Base-by-base conservation (phyloP, 2,888 invertebrate species). In the Nymphalis c-album region DNA sequence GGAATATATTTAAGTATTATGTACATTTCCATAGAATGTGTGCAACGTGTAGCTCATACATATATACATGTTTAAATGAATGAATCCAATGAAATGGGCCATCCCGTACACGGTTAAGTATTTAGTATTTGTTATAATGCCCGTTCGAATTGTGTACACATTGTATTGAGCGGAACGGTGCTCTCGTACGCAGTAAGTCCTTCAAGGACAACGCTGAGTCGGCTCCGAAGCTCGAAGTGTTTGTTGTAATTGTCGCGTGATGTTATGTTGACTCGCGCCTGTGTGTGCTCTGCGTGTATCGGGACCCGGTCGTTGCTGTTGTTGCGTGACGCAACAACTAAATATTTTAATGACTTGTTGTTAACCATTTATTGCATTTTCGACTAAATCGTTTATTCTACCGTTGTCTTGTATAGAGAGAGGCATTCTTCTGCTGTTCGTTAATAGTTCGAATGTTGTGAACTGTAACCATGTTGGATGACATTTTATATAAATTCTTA, bases 361-460 rank as follows among this genome's bases (percentile, higher is more conserved):
- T 55, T 31, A 22, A 22, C 6, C 22, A n/a, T 22, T 55, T 62
- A 61, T 62, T 66, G 61, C 66, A 58, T 66, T 55, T 55, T 67
- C 46, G 55, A 57, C 40, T 67, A 64, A 62, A 64, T 53, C 64
- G 20, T 64, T 68, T 68, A 64, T 68, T 59, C 47, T 51, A 50
- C 51, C 64, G 64, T 68, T 68, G 64, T 47, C 31, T 61, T 50
- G 16, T 35, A 55, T 18, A 64, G 57, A 68, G 63, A 60, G 50
- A 50, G 8, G 60, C 48, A 22, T 61, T 46, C 31, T n/a, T n/a
- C n/a, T n/a, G n/a, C n/a, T n/a, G n/a, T n/a, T n/a, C n/a, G n/a
- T n/a, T n/a, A n/a, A 20, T 45, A 57, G 64, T 40, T 57, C 7
- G 13, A 7, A 13, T 62, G 10, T 64, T 61, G 31, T 20, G 48